These are phyloP conservation scores for Eupsittula cactorum DNA, from an alignment of 2,113 vertebrate genomes.

Conservation along the genomic window DNA sequence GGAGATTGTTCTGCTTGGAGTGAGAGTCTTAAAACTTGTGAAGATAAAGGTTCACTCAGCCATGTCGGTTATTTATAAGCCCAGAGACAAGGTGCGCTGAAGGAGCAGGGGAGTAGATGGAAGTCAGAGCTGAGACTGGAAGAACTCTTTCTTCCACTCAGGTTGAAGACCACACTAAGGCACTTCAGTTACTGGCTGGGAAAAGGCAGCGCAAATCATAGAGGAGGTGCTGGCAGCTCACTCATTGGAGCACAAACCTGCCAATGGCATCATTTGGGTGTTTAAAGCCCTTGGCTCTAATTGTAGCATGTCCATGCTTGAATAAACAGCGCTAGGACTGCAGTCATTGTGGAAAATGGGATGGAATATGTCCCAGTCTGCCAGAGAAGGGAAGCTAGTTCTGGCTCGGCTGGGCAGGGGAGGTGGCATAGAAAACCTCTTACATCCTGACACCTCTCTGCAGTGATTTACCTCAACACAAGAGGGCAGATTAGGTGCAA, in stretches of 20 bases:
- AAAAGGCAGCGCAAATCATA: not conserved
- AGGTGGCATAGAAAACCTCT: not conserved
- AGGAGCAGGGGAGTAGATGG: not conserved
- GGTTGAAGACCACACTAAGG: not conserved
- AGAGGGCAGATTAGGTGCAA: not conserved
- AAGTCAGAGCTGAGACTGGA: not conserved
- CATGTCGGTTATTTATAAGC: not conserved
- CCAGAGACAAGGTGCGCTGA: not conserved
- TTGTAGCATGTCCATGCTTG: conserved; percentile 12
- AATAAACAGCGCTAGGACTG: conserved; percentile 37
- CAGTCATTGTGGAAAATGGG: conserved; percentile 13
- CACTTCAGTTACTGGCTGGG: not conserved
- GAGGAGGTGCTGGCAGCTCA: not conserved
- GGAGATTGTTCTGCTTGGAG: not conserved
- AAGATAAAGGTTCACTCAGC: not conserved
- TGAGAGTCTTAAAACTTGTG: not conserved
- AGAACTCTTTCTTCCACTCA: not conserved
- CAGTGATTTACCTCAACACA: not conserved
- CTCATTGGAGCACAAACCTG: not conserved
- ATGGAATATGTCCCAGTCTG: conserved; percentile 7
- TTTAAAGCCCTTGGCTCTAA: conserved; percentile 46
- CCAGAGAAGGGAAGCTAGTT: not conserved
- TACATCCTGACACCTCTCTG: not conserved
- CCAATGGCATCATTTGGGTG: conserved; percentile 25
- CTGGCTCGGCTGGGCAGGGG: not conserved